Evolutionary conservation across 2,888 invertebrate genomes (phyloP).

Genomic region (Mythimna albipuncta): DNA sequence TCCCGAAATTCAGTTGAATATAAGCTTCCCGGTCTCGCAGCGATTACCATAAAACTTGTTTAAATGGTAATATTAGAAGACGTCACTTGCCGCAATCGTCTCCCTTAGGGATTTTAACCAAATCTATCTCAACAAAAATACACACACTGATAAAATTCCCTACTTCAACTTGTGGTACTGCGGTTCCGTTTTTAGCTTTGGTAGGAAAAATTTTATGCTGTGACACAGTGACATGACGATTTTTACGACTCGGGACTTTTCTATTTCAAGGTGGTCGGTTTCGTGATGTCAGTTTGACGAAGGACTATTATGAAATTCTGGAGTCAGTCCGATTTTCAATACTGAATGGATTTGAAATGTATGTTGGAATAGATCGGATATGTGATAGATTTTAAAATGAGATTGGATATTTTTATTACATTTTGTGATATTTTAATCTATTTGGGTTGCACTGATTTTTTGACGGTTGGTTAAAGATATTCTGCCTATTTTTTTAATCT

Average conservation of each 20-base stretch:
- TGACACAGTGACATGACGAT: constrained; percentile 64
- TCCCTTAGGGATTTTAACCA: constrained; percentile 74
- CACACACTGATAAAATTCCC: constrained; percentile 38
- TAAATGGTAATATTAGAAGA: constrained; percentile 90
- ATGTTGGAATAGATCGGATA: constrained; percentile 16
- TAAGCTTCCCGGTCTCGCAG: constrained; percentile 82
- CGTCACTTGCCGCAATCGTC: constrained; percentile 85
- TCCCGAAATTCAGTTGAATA: constrained; percentile 86
- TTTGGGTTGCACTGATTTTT: background rate
- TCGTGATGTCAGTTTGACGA: constrained; percentile 63
- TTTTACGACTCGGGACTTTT: constrained; percentile 72
- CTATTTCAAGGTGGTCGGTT: constrained; percentile 76
- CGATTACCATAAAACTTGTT: constrained; percentile 91
- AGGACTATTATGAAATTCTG: constrained; percentile 67
- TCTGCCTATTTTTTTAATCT: background rate
- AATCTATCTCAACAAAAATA: constrained; percentile 74
- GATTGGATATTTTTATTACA: background rate
- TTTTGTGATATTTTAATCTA: background rate
- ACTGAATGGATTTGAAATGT: constrained; percentile 42
- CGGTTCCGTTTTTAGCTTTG: background rate
- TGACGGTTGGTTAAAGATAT: background rate
- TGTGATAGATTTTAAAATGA: background rate
- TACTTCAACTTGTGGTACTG: constrained; percentile 57
- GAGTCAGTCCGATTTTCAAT: constrained; percentile 53
- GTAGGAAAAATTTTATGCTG: constrained; percentile 44